Base-by-base conservation (phyloP, 1,140 invertebrate species). In the Anastrepha ludens region DNA sequence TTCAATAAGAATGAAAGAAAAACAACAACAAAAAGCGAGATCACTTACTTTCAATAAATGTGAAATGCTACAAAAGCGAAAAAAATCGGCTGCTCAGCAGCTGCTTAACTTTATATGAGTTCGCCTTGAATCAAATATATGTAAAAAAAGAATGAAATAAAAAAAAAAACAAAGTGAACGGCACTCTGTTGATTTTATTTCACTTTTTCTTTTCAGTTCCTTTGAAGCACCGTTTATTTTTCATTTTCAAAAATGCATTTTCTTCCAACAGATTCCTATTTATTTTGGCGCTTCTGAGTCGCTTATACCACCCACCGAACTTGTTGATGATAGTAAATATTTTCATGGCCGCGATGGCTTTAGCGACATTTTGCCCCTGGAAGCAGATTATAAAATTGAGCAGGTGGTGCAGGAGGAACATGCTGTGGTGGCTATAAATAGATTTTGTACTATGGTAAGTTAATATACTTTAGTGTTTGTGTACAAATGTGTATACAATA, bases 281-380 rank as follows among this genome's bases (percentile, higher is more conserved):
- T 96, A 93, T 91, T 90, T 93, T 91, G 96, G 96, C 58, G 94
- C 95, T 8, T 89, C 93, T 41, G 93, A 94, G 9, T 90, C 94
- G 13, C 89, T 96, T 9, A 90, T 96, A 20, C 91, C 91, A 55
- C 85, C 85, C 6, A 60, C 41, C 15, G 78, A 89, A 86, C 92
- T 88, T 2, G 67, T 90, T 0, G 90, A 90, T 39, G 90, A 88
- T 50, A 78, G 47, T 13, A 89, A 55, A 55, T 55, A 88, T 70
- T 93, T 93, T 65, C 90, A 93, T 92, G 96, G 96, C 0, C 89
- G 88, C 6, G 96, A 97, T 93, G 96, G 96, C 11, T 96, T 97
- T 90, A 96, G 96, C 0, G 95, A 96, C 91, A 89, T 91, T 6
- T 87, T 92, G 0, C 78, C 86, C 17, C n/a, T 65, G 0, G 88